A percentile compares a stretch with the other conserved stretches of the same genome.
Conservation (phyloP, 2,113 vertebrate genomes). For the Spea bombifrons region DNA sequence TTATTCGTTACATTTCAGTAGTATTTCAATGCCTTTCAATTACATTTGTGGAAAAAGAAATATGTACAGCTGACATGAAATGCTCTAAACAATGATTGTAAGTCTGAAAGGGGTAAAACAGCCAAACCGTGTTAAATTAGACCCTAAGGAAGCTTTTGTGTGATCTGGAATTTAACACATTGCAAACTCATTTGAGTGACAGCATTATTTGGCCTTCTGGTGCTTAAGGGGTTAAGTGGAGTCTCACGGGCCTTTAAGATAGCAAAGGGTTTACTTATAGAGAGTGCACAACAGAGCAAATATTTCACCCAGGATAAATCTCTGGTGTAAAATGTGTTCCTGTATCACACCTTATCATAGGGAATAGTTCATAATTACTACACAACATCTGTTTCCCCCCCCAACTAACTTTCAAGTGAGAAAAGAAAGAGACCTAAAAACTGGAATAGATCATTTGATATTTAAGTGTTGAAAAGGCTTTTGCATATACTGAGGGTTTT, state of each 20-base stretch:
- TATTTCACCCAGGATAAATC: neutral
- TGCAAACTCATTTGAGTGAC: too few species aligned
- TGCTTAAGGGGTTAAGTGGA: neutral
- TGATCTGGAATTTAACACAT: too few species aligned
- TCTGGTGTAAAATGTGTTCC: slow-evolving; percentile 1
- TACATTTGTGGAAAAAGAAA: neutral
- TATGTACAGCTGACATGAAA: neutral
- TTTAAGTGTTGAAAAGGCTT: neutral
- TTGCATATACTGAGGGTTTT: neutral
- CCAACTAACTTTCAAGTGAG: neutral
- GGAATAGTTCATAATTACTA: slow-evolving; percentile 21
- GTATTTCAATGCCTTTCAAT: neutral
- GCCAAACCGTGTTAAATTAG: neutral
- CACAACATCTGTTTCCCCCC: neutral
- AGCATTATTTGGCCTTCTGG: too few species aligned
- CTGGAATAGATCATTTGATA: neutral
- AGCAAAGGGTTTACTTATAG: neutral
- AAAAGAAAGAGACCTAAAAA: neutral
- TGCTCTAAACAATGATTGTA: neutral
- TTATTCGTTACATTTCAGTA: neutral
- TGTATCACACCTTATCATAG: slow-evolving; percentile 12
- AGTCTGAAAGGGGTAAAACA: neutral
- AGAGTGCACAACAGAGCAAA: neutral
- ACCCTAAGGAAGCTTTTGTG: neutral
- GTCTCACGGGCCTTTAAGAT: neutral